Conservation (phyloP, 2,888 invertebrate genomes). For the Dasypolia templi region DNA sequence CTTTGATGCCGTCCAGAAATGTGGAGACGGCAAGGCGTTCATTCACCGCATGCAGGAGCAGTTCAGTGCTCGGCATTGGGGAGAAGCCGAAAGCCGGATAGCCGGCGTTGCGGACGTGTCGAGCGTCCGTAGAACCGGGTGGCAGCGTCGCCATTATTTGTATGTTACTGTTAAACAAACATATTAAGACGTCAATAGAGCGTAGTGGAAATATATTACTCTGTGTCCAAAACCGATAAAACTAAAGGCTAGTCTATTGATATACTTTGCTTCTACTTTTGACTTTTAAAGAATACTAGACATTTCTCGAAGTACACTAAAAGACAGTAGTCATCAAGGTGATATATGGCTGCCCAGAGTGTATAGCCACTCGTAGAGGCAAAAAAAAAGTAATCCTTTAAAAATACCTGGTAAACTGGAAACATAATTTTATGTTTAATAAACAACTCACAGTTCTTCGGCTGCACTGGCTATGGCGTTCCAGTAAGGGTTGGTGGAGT, state of each 20-base stretch:
- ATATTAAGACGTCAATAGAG: background rate
- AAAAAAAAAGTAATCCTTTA: background rate
- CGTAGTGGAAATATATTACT: background rate
- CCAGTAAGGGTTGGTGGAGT: constrained; percentile 92
- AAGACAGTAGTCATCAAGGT: no score
- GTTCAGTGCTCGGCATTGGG: constrained; percentile 95
- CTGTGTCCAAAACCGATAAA: background rate
- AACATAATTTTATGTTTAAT: background rate
- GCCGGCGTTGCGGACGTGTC: constrained; percentile 93
- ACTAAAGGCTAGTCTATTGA: background rate
- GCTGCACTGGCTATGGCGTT: constrained; percentile 89
- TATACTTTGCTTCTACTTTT: background rate
- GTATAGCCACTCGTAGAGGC: background rate
- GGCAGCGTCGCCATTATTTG: constrained; percentile 92
- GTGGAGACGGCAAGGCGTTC: constrained; percentile 93
- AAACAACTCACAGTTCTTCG: constrained; percentile 64
- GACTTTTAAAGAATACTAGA: background rate
- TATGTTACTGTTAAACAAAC: constrained; percentile 86
- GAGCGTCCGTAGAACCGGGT: constrained; percentile 95
- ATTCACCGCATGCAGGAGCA: constrained; percentile 95
- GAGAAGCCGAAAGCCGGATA: constrained; percentile 96
- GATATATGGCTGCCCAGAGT: background rate
- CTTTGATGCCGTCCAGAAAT: constrained; percentile 93
- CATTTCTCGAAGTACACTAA: background rate
- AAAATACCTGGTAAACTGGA: background rate